These are phyloP conservation scores for Drosophila mauritiana DNA, from an alignment of 1,140 invertebrate genomes.

Conservation along the genomic window DNA sequence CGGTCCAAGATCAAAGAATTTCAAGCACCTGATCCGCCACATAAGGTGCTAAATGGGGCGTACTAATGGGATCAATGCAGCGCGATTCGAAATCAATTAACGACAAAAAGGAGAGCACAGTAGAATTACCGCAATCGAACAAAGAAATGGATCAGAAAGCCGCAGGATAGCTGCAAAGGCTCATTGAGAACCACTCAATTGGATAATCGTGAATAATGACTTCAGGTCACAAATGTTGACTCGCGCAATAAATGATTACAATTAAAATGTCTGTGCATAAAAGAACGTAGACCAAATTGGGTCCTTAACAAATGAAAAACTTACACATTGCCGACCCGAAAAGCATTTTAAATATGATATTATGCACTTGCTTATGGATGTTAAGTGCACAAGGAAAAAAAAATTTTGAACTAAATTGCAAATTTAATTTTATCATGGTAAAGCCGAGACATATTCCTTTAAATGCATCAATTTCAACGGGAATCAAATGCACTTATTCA, in stretches of 20 bases:
- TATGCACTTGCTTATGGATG: too few species aligned
- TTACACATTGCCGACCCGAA: too few species aligned
- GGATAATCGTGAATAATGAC: slow-evolving; percentile 63
- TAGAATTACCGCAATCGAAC: slow-evolving; percentile 38
- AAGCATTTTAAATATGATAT: too few species aligned
- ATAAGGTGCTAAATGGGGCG: slow-evolving; percentile 83
- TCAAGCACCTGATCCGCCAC: slow-evolving; percentile 57
- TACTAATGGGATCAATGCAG: slow-evolving; percentile 80
- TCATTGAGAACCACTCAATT: slow-evolving; percentile 22
- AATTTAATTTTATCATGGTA: too few species aligned
- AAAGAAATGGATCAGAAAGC: slow-evolving; percentile 14
- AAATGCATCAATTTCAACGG: too few species aligned
- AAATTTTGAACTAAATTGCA: too few species aligned
- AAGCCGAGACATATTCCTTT: too few species aligned
- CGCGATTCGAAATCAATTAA: slow-evolving; percentile 23
- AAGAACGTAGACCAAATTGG: not conserved
- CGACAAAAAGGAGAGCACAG: slow-evolving; percentile 33
- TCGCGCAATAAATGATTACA: slow-evolving; percentile 24
- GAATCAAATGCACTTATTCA: slow-evolving; percentile 22
- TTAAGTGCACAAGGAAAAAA: too few species aligned
- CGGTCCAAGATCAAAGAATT: slow-evolving; percentile 47
- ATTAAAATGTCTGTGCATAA: slow-evolving; percentile 11
- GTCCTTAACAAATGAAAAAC: slow-evolving; percentile 14
- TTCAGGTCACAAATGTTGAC: slow-evolving; percentile 20
- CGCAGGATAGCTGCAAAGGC: slow-evolving; percentile 25